Conservation (phyloP, 2,797 vertebrate genomes). For the Oreonectes daqikongensis region DNA sequence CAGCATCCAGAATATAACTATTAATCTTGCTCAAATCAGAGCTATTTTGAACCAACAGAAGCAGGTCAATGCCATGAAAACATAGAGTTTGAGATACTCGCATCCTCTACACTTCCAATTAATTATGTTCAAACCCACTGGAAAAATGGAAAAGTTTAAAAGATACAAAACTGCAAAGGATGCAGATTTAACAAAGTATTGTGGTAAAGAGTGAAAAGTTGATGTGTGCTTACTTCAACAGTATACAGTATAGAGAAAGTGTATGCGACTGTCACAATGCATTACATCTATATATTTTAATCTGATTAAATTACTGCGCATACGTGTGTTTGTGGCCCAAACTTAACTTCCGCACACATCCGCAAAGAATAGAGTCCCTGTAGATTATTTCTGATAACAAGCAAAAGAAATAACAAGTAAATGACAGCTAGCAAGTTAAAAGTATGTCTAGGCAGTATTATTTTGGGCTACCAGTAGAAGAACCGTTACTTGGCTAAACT, state of each 20-base stretch:
- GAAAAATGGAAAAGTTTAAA: conserved; percentile 55
- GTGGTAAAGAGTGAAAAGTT: conserved; percentile 18
- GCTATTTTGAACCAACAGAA: conserved; percentile 81
- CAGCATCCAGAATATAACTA: conserved; percentile 64
- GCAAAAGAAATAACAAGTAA: too few relatives aligned
- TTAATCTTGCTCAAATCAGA: conserved; percentile 80
- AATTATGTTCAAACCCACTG: conserved; percentile 71
- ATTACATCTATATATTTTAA: too few relatives aligned
- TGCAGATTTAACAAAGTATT: conserved; percentile 60
- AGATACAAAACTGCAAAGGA: conserved; percentile 69
- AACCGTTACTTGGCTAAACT: too few relatives aligned
- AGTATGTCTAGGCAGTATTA: too few relatives aligned
- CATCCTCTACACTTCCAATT: conserved; percentile 71
- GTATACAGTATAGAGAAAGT: background rate
- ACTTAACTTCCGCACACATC: too few relatives aligned
- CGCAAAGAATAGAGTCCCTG: too few relatives aligned
- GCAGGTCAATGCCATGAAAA: conserved; percentile 76
- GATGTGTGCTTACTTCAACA: conserved; percentile 6
- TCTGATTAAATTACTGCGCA: too few relatives aligned
- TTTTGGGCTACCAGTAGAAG: too few relatives aligned
- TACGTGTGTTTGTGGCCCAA: too few relatives aligned
- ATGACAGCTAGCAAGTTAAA: too few relatives aligned
- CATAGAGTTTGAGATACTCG: conserved; percentile 68
- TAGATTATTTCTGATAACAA: too few relatives aligned
- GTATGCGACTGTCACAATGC: too few relatives aligned